A percentile compares a stretch with the other conserved stretches of the same genome.
These are phyloP conservation scores for Podarcis siculus DNA, from an alignment of 2,797 vertebrate species.

Conservation along the genomic window DNA sequence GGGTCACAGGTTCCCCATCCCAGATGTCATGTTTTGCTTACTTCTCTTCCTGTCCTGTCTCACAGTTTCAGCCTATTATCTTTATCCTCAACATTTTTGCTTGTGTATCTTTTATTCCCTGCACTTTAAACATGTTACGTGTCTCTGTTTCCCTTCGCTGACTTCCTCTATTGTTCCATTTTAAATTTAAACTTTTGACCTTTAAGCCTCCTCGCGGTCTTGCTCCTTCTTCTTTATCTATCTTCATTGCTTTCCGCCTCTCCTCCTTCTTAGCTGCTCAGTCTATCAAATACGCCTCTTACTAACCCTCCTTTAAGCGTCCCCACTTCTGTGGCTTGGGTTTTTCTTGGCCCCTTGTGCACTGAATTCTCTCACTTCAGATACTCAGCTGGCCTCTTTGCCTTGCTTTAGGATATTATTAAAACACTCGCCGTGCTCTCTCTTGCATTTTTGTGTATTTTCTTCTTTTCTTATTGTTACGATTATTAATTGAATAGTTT, in stretches of 20 bases:
- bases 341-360: neutral
- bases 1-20: neutral
- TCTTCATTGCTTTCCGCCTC: neutral
- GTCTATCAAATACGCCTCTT: neutral
- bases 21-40: neutral
- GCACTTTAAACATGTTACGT: neutral
- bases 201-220: constrained; percentile 1
- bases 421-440: neutral
- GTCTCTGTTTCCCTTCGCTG: constrained; percentile 20
- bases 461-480: neutral
- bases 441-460: constrained; percentile 9
- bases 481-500: constrained; percentile 22
- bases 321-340: too few species aligned
- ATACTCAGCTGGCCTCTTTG: neutral
- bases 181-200: neutral
- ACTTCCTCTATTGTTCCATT: neutral
- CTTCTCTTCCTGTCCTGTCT: neutral
- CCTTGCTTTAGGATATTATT: neutral
- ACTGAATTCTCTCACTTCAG: neutral
- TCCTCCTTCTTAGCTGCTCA: neutral
- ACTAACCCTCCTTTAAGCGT: neutral
- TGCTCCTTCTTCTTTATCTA: neutral
- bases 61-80: neutral
- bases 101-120: neutral
- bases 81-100: neutral